Percentiles rank a stretch among this genome's conserved stretches.
phyloP scores from a whole-genome alignment of 2,113 vertebrate species.

The Protomyctophum bolini region DNA sequence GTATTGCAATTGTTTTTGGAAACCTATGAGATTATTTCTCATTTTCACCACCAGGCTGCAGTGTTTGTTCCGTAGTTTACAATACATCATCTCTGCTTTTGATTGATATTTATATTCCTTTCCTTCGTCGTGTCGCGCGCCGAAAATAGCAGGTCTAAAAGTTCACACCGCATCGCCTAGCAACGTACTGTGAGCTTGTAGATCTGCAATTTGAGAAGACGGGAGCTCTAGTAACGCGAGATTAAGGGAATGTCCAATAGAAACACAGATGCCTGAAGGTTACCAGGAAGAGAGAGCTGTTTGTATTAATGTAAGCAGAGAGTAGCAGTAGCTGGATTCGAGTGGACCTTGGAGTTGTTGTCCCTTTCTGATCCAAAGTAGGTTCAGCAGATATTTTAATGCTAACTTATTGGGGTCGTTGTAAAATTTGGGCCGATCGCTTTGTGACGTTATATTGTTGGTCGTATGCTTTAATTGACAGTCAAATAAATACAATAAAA shows the following conservation, averaged over 20 bases:
- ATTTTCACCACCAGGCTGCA: background rate
- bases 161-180: too few relatives aligned
- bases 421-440: background rate
- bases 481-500: background rate
- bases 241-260: slow-evolving; percentile 10
- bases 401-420: slow-evolving; percentile 25
- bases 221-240: background rate
- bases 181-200: too few relatives aligned
- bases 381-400: background rate
- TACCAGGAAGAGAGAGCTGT: slow-evolving; percentile 54
- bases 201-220: background rate
- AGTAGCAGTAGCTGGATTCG: too few relatives aligned
- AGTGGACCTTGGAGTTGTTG: slow-evolving; percentile 1
- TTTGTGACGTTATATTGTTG: background rate
- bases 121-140: background rate
- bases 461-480: too few relatives aligned
- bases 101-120: background rate
- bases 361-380: background rate
- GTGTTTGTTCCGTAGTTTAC: background rate
- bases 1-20: too few relatives aligned
- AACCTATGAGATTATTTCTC: too few relatives aligned
- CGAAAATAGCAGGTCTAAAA: too few relatives aligned
- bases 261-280: slow-evolving; percentile 47
- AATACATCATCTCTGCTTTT: background rate
- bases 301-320: too few relatives aligned